These are phyloP conservation scores for Sciurus vulgaris DNA, from an alignment of 2,797 vertebrate species.

Conservation along the genomic window DNA sequence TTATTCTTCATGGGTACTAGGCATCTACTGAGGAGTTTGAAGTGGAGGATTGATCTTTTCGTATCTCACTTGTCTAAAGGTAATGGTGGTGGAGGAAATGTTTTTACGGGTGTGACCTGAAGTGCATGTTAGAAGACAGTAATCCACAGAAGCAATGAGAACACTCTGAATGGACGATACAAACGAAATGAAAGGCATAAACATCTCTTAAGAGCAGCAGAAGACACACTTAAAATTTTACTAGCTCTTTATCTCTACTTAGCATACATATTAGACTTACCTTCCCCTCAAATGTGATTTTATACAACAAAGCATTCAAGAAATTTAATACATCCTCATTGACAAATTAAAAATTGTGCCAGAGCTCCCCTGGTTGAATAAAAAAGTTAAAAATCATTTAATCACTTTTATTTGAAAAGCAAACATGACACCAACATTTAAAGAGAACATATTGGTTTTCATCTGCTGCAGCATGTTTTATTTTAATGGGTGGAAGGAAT, in stretches of 20 bases:
- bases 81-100: background rate
- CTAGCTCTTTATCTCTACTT: conserved; percentile 19
- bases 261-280: conserved; percentile 11
- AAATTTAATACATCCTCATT: conserved; percentile 84
- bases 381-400: conserved; percentile 82
- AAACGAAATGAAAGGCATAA: background rate
- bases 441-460: conserved; percentile 23
- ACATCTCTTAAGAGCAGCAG: conserved; percentile 30
- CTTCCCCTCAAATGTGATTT: conserved; percentile 81
- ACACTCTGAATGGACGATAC: background rate
- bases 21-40: background rate
- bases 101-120: background rate
- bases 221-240: conserved; percentile 73
- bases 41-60: background rate
- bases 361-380: conserved; percentile 76
- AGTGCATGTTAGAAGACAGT: background rate
- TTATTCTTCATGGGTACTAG: too few species aligned
- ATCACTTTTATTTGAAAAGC: conserved; percentile 72
- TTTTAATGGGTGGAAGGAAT: background rate
- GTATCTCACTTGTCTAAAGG: background rate
- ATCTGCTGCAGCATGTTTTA: background rate
- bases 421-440: conserved; percentile 69
- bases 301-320: conserved; percentile 81
- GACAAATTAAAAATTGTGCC: conserved; percentile 83
- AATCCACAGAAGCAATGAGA: fast-evolving